Conservation (phyloP, 2,113 vertebrate genomes). For the Salvelinus sp. region DNA sequence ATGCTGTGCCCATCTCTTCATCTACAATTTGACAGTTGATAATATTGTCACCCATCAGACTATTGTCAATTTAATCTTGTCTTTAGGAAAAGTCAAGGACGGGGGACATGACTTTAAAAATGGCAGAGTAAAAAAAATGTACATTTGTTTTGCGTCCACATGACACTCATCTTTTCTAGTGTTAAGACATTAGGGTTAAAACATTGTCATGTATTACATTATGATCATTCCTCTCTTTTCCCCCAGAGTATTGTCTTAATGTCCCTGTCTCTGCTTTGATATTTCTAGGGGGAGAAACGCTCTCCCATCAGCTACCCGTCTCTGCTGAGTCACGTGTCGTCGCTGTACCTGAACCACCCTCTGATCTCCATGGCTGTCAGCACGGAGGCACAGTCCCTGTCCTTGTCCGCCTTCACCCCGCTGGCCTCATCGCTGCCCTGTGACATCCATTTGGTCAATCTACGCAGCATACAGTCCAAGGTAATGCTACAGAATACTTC, state of each 20-base stretch:
- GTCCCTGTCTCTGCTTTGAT: constrained; percentile 2
- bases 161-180: too few species aligned
- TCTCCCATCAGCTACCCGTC: constrained; percentile 82
- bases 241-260: not conserved
- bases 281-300: constrained; percentile 73
- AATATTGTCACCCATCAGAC: too few species aligned
- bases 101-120: too few species aligned
- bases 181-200: too few species aligned
- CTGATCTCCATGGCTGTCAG: constrained; percentile 77
- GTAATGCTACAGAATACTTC: constrained; percentile 57
- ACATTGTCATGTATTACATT: too few species aligned
- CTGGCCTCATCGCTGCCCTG: constrained; percentile 83
- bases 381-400: constrained; percentile 41
- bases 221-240: not conserved
- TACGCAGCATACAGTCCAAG: constrained; percentile 85
- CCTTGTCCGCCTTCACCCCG: constrained; percentile 74
- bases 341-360: constrained; percentile 82
- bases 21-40: too few species aligned
- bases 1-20: too few species aligned
- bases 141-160: too few species aligned
- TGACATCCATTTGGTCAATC: constrained; percentile 86
- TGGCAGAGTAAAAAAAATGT: too few species aligned
- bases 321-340: constrained; percentile 82
- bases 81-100: too few species aligned
- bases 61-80: too few species aligned